These are phyloP conservation scores for Pseudomyrmex sp. DNA, from an alignment of 1,140 invertebrate species.

Conservation along the genomic window DNA sequence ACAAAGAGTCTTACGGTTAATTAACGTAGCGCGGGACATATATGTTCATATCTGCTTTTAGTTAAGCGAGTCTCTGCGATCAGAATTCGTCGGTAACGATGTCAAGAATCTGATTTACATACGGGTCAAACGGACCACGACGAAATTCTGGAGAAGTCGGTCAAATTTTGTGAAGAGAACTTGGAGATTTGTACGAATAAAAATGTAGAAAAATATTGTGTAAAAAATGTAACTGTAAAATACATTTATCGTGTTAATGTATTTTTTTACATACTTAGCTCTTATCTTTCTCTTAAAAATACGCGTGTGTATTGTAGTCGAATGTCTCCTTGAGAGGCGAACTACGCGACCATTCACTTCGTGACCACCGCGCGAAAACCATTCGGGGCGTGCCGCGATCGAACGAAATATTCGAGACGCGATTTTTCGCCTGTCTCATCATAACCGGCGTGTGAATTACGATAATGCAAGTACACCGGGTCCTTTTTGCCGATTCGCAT, in stretches of 20 bases:
- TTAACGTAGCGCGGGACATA: slow-evolving; percentile 43
- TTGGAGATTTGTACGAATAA: neutral
- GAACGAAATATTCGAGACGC: slow-evolving; percentile 37
- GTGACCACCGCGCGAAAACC: neutral
- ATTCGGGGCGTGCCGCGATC: slow-evolving; percentile 8
- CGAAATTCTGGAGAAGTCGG: neutral
- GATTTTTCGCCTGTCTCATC: slow-evolving; percentile 61
- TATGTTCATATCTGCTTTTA: slow-evolving; percentile 29
- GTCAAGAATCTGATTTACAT: neutral
- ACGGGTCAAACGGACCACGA: neutral
- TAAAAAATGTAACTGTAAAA: neutral
- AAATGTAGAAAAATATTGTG: neutral
- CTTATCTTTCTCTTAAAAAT: neutral
- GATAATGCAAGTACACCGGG: slow-evolving; percentile 56
- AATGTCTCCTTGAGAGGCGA: neutral
- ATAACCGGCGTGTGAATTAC: slow-evolving; percentile 68
- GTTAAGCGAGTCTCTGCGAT: neutral
- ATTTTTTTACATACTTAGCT: too few species aligned
- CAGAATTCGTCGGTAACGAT: neutral
- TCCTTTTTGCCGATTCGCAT: slow-evolving; percentile 50
- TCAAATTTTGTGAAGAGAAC: too few species aligned
- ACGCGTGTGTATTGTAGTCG: neutral
- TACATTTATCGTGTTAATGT: neutral
- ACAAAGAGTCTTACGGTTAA: slow-evolving; percentile 45
- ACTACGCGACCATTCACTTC: slow-evolving; percentile 1